Percentiles rank a stretch among this genome's conserved stretches.
Evolutionary conservation across 2,113 vertebrate species (phyloP).

Genomic region (Sebastes fasciatus): DNA sequence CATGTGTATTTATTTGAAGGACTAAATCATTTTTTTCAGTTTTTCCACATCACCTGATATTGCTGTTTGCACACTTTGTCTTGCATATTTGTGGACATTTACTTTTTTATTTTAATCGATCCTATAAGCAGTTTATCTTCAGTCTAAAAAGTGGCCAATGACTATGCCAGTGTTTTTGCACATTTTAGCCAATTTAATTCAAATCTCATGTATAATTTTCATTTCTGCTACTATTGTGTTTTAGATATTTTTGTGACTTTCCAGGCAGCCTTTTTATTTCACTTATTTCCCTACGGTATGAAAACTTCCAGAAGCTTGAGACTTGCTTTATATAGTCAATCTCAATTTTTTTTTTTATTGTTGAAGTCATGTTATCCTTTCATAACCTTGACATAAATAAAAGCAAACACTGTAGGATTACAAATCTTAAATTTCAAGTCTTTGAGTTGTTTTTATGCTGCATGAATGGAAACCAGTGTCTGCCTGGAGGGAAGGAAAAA

Average conservation of each 20-base stretch:
- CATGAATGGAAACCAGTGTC: not conserved
- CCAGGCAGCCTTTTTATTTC: conserved; percentile 9
- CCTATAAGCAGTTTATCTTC: conserved; percentile 14
- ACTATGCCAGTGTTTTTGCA: conserved; percentile 20
- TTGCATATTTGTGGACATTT: conserved; percentile 41
- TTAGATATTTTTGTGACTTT: conserved; percentile 6
- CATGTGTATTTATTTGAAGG: conserved; percentile 75
- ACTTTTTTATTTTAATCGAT: conserved; percentile 33
- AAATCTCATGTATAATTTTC: conserved; percentile 6
- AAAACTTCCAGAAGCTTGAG: conserved; percentile 7
- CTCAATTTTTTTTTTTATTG: conserved; percentile 10
- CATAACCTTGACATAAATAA: not conserved
- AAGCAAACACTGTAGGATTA: not conserved
- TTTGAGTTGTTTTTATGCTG: conserved; percentile 11
- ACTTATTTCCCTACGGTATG: not conserved
- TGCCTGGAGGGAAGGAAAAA: conserved; percentile 21
- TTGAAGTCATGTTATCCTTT: not conserved
- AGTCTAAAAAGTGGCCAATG: conserved; percentile 24
- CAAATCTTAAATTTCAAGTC: not conserved
- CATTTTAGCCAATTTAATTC: conserved; percentile 54
- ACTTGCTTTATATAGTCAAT: not conserved
- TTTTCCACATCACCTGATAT: conserved; percentile 41
- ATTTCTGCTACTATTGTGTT: conserved; percentile 12
- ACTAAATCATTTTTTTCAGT: conserved; percentile 40
- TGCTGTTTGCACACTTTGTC: conserved; percentile 70